Percentiles rank a stretch among this genome's conserved stretches.
phyloP scores from a whole-genome alignment of 2,113 vertebrate species.

The Ciconia boyciana region DNA sequence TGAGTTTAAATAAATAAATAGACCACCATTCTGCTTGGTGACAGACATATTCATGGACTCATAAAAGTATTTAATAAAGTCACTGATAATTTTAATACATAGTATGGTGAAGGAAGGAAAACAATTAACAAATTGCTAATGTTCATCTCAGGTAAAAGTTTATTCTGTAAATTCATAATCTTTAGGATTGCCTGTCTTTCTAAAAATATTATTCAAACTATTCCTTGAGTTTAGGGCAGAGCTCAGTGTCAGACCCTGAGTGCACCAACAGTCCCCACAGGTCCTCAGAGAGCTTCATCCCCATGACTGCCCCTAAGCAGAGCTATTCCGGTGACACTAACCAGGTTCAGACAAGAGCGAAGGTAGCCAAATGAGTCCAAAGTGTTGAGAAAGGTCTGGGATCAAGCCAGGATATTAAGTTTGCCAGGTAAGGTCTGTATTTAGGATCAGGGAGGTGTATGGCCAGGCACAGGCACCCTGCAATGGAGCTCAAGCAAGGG shows the following conservation, averaged over 20 bases:
- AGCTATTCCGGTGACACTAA: neutral
- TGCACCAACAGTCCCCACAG: neutral
- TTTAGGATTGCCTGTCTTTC: neutral
- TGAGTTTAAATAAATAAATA: neutral
- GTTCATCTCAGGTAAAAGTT: neutral
- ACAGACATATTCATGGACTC: neutral
- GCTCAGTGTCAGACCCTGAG: rapidly evolving
- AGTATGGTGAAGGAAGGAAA: neutral
- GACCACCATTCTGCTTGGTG: neutral
- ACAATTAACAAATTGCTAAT: neutral
- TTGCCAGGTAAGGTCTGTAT: neutral
- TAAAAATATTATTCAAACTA: neutral
- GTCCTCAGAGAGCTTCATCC: neutral
- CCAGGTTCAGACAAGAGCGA: neutral
- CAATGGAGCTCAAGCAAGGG: neutral
- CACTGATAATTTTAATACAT: neutral
- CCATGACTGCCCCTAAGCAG: neutral
- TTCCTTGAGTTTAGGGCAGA: neutral
- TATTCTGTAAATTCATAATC: neutral
- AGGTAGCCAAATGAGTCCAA: neutral
- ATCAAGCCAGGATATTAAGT: neutral
- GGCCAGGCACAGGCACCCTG: neutral
- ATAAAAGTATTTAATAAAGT: neutral
- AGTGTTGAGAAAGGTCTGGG: neutral
- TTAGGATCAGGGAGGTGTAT: neutral